These are phyloP conservation scores for Ploceus nigricollis DNA, from an alignment of 2,113 vertebrate species.

Conservation along the genomic window DNA sequence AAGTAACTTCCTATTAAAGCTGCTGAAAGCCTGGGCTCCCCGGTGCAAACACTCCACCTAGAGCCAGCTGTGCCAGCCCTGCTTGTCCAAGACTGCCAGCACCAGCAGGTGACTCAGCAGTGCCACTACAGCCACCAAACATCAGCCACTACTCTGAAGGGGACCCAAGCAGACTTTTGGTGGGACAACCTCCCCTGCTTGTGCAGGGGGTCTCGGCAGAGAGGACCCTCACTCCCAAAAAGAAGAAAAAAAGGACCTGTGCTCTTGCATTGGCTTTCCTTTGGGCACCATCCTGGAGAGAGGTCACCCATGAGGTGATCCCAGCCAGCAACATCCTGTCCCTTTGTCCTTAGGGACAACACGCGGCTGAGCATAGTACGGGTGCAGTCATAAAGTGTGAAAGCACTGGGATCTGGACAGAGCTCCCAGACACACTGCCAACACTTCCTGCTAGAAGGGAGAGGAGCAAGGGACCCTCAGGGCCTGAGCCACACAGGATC, in stretches of 20 bases:
- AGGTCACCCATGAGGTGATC: not conserved
- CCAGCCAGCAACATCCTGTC: not conserved
- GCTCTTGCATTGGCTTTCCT: not conserved
- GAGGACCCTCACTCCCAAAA: not conserved
- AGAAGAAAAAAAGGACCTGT: not conserved
- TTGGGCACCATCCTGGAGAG: not conserved
- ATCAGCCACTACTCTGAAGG: not conserved
- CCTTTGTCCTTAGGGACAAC: not conserved
- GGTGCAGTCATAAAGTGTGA: fast-evolving
- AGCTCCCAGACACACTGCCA: not conserved
- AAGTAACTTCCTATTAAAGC: not conserved
- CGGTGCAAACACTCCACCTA: not conserved
- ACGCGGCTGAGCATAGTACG: fast-evolving
- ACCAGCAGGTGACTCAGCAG: fast-evolving
- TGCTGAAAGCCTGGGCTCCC: not conserved
- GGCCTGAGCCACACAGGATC: not conserved
- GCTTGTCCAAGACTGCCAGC: not conserved
- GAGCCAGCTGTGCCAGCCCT: not conserved
- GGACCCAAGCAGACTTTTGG: not conserved
- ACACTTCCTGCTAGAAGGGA: not conserved
- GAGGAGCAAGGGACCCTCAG: not conserved
- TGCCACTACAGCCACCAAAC: not conserved
- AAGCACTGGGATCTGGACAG: not conserved
- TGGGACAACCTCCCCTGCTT: not conserved
- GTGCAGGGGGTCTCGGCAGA: not conserved